Conservation (phyloP, 2,797 vertebrate genomes). For the Cheirogaleus major region DNA sequence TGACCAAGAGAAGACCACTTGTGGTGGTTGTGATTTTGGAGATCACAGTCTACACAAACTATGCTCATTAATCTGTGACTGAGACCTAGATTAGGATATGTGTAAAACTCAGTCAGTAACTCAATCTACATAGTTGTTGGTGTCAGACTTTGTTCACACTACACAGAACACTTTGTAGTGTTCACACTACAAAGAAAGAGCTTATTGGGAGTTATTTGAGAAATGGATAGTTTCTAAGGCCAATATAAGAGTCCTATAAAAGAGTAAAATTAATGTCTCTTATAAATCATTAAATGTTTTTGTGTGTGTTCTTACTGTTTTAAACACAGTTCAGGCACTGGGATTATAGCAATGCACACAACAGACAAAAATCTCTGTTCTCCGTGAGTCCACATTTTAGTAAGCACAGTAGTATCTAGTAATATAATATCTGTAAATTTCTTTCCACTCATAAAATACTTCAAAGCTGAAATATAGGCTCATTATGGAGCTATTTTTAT, state of each 20-base stretch:
- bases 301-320: neutral
- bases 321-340: neutral
- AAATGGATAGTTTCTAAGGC: conserved; percentile 10
- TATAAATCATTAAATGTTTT: neutral
- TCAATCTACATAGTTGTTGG: neutral
- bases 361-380: neutral
- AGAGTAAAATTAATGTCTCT: neutral
- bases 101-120: neutral
- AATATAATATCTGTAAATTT: neutral
- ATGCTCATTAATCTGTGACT: neutral
- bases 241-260: neutral
- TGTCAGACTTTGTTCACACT: neutral
- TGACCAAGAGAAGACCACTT: neutral
- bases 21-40: neutral
- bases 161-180: neutral
- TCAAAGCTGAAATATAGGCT: neutral
- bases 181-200: neutral
- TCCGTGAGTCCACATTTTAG: neutral
- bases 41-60: neutral
- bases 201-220: neutral
- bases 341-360: neutral
- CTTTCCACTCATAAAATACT: neutral
- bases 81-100: neutral
- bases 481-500: conserved; percentile 6
- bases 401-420: neutral